phyloP scores from a whole-genome alignment of 2,113 vertebrate genomes.

The Periophthalmus modestus region DNA sequence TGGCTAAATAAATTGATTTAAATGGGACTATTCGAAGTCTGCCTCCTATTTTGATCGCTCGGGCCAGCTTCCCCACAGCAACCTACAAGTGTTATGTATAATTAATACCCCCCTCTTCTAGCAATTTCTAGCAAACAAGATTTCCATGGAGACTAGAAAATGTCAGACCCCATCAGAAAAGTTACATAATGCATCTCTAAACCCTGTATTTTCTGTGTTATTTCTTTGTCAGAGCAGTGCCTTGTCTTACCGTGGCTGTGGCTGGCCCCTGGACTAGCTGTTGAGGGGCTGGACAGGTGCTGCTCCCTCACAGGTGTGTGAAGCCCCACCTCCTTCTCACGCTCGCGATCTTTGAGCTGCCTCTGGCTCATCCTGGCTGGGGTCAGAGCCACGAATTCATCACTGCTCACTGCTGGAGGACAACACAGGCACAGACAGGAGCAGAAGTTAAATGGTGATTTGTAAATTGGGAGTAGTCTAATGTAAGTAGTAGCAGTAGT shows the following conservation, averaged over 20 bases:
- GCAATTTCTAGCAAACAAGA: too few species aligned
- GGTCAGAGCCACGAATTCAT: constrained; percentile 85
- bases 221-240: not conserved
- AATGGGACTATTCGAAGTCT: too few species aligned
- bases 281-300: constrained; percentile 74
- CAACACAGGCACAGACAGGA: not conserved
- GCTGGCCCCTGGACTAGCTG: constrained; percentile 84
- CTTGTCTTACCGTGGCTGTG: constrained; percentile 85
- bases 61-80: too few species aligned
- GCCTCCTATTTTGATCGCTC: too few species aligned
- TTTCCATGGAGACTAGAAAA: too few species aligned
- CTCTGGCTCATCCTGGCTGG: constrained; percentile 94
- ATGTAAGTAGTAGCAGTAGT: not conserved
- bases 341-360: constrained; percentile 77
- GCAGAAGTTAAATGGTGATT: not conserved
- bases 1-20: too few species aligned
- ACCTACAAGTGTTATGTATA: too few species aligned
- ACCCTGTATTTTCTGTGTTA: not conserved
- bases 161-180: too few species aligned
- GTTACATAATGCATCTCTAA: not conserved
- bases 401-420: constrained; percentile 75
- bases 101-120: too few species aligned
- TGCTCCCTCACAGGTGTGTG: constrained; percentile 90
- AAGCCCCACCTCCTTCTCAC: constrained; percentile 78
- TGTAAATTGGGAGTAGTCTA: too few species aligned